Base-by-base conservation (phyloP, 2,797 vertebrate species). In the Tragelaphus oryx region DNA sequence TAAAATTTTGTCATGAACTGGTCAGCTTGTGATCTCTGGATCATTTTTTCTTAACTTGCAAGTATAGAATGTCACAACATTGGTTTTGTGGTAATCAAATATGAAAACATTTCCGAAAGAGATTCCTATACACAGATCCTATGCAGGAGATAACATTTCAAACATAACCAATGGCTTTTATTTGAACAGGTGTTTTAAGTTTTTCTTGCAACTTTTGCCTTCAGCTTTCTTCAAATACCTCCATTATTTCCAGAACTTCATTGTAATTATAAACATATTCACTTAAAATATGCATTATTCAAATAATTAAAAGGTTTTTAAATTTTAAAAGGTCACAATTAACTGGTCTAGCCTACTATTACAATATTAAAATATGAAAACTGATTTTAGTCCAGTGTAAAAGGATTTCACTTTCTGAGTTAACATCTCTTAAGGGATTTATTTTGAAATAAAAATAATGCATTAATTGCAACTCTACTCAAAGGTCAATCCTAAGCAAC, bases 371-470 rank as follows among this genome's bases (percentile, higher is more conserved):
- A 89, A 83, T 50, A 46, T 50, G 37, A 80, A 48, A 65, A 65
- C 62, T 65, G n/a, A 65, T 65, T 94, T 89, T 93, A 87, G 48
- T 87, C 2, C 14, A 5, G 22, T 76, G 55, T 11, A 17, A 75
- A 87, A 57, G 1, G 20, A 80, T 9, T 87, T 18, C 1, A 68
- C 4, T 76, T 48, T 96, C 57, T 5, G 91, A 75, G 14, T 83
- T 87, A 83, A 81, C 30, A 30, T 50, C 3, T 50, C 13, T 79
- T 65, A 52, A 87, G 17, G 8, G n/a, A 48, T 87, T 79, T 89
- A 79, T 83, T 96, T 90, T 94, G 22, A 94, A 90, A 96, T 78
- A 90, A 93, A 90, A 74, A 52, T 33, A 46, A 5, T 78, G 1
- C 28, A 41, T 37, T 48, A 20, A 22, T 75, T 92, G 5, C 3